Conservation (phyloP, 2,797 vertebrate species). For the Helicolenus hilgendorfi region DNA sequence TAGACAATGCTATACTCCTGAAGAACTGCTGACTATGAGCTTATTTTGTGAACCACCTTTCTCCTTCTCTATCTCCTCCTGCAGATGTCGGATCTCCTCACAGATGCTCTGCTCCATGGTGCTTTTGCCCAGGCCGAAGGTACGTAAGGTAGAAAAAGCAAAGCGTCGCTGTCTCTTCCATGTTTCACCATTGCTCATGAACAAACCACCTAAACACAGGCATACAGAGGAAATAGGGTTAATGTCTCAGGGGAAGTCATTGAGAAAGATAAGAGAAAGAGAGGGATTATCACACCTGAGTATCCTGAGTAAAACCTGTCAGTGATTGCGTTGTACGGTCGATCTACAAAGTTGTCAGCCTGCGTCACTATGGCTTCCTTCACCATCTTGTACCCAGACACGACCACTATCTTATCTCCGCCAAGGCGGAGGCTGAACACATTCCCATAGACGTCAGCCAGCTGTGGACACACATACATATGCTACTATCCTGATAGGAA, state of each 20-base stretch:
- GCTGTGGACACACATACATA: constrained; percentile 71
- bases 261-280: not conserved
- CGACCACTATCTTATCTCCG: not conserved
- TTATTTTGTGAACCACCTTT: not conserved
- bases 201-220: constrained; percentile 69
- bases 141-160: constrained; percentile 76
- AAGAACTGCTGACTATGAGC: not conserved
- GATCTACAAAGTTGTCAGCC: not conserved
- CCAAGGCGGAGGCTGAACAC: not conserved
- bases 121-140: not conserved
- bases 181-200: constrained; percentile 74
- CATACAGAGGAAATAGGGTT: not conserved
- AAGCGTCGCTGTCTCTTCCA: constrained; percentile 84
- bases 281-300: not conserved
- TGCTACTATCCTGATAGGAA: not conserved
- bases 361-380: not conserved
- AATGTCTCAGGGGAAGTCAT: not conserved
- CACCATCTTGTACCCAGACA: not conserved
- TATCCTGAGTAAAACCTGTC: not conserved
- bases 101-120: not conserved
- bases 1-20: not conserved
- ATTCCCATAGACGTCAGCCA: constrained; percentile 89
- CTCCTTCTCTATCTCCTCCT: not conserved
- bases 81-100: not conserved
- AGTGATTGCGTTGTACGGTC: not conserved